phyloP scores from a whole-genome alignment of 2,113 vertebrate species.

The Carlito syrichta region DNA sequence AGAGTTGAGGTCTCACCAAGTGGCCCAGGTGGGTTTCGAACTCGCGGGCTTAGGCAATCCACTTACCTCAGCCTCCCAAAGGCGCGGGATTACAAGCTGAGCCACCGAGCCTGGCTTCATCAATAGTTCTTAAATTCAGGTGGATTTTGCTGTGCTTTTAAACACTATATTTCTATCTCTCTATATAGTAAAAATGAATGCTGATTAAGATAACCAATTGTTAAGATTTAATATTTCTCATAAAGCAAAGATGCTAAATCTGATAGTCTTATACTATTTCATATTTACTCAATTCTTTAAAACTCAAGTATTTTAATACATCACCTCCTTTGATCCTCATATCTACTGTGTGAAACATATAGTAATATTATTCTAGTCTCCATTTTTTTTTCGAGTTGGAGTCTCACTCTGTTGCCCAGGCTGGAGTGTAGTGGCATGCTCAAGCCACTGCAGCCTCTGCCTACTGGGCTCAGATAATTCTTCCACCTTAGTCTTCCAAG shows the following conservation, averaged over 20 bases:
- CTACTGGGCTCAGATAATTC: too few relatives aligned
- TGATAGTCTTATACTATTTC: not conserved
- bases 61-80: too few relatives aligned
- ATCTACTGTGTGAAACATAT: not conserved
- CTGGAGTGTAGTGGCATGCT: too few relatives aligned
- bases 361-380: not conserved
- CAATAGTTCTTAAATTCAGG: not conserved
- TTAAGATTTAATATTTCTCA: not conserved
- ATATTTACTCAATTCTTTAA: not conserved
- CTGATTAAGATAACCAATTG: not conserved
- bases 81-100: too few relatives aligned
- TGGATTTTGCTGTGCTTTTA: not conserved
- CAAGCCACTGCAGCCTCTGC: too few relatives aligned
- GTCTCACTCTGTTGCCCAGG: too few relatives aligned
- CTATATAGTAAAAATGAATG: not conserved
- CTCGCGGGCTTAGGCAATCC: too few relatives aligned
- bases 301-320: not conserved
- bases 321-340: not conserved
- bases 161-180: not conserved
- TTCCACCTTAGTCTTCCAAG: too few relatives aligned
- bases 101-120: too few relatives aligned
- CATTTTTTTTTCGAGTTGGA: too few relatives aligned
- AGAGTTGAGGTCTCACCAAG: too few relatives aligned
- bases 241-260: not conserved
- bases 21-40: too few relatives aligned